Evolutionary conservation across 2,113 vertebrate genomes (phyloP).

Genomic region (Sylvietta virens): DNA sequence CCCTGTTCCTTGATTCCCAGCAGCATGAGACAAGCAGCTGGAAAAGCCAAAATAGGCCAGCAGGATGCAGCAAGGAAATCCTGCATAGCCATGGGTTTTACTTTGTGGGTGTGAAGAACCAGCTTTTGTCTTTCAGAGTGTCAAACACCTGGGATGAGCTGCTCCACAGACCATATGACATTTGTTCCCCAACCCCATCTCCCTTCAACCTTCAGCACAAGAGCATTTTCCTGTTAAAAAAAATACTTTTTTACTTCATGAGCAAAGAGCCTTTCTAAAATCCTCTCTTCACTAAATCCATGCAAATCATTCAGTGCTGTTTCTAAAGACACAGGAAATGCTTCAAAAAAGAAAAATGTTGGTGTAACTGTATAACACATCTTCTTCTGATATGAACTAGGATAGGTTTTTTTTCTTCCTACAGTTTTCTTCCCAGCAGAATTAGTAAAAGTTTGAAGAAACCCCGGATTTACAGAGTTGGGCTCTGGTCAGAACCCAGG

Average conservation of each 20-base stretch:
- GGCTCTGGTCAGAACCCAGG: not conserved
- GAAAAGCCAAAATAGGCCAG: not conserved
- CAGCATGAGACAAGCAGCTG: not conserved
- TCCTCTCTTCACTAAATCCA: not conserved
- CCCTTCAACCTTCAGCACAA: not conserved
- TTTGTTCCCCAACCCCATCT: not conserved
- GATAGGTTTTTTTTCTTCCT: not conserved
- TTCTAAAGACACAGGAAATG: not conserved
- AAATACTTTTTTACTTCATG: rapidly evolving
- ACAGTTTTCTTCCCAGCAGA: not conserved
- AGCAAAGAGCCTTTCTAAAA: not conserved
- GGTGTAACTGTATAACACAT: not conserved
- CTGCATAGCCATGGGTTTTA: not conserved
- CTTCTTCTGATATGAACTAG: not conserved
- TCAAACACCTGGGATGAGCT: not conserved
- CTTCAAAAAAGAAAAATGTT: not conserved
- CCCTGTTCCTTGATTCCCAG: not conserved
- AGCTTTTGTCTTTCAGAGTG: not conserved
- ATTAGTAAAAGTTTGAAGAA: not conserved
- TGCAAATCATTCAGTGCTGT: not conserved
- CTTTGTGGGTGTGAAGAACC: not conserved
- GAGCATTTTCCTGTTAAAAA: not conserved
- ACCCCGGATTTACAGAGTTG: not conserved
- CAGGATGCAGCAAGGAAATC: not conserved
- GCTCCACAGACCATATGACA: not conserved